phyloP scores from a whole-genome alignment of 2,797 vertebrate genomes.

The Antennarius maculatus region DNA sequence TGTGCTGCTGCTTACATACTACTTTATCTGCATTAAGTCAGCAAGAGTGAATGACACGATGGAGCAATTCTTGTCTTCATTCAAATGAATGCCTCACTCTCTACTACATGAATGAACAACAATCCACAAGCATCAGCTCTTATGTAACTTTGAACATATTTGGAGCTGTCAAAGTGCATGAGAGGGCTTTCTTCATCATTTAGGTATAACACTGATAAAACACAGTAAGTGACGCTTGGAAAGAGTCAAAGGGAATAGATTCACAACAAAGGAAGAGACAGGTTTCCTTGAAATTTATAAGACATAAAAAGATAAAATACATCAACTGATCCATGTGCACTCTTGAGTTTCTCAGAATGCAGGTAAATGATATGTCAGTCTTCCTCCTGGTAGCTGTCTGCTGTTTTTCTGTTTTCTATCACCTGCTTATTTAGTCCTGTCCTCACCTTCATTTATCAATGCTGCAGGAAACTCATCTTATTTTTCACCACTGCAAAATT shows the following conservation, averaged over 20 bases:
- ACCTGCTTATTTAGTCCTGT: slow-evolving; percentile 50
- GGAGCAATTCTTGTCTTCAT: neutral
- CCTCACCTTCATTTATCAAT: slow-evolving; percentile 64
- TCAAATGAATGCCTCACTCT: slow-evolving; percentile 19
- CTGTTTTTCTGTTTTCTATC: slow-evolving; percentile 29
- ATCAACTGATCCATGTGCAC: slow-evolving; percentile 21
- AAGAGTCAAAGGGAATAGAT: slow-evolving; percentile 35
- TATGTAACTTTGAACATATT: slow-evolving; percentile 17
- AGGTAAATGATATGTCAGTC: slow-evolving; percentile 29
- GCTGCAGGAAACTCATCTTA: slow-evolving; percentile 62
- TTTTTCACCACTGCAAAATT: slow-evolving; percentile 64
- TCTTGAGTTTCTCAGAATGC: slow-evolving; percentile 27
- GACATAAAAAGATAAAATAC: slow-evolving; percentile 24
- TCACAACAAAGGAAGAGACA: slow-evolving; percentile 20
- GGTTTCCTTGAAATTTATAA: slow-evolving; percentile 23
- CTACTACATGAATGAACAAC: slow-evolving; percentile 11
- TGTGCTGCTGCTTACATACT: slow-evolving; percentile 36
- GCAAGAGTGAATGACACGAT: neutral
- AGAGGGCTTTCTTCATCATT: slow-evolving; percentile 31
- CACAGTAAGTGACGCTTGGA: slow-evolving; percentile 13
- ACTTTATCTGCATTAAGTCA: slow-evolving; percentile 46
- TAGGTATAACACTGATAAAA: slow-evolving; percentile 4
- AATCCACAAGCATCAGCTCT: slow-evolving; percentile 17
- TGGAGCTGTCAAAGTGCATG: slow-evolving; percentile 17
- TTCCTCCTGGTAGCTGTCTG: slow-evolving; percentile 36